phyloP scores from a whole-genome alignment of 2,113 vertebrate genomes.

The Colaptes auratus region DNA sequence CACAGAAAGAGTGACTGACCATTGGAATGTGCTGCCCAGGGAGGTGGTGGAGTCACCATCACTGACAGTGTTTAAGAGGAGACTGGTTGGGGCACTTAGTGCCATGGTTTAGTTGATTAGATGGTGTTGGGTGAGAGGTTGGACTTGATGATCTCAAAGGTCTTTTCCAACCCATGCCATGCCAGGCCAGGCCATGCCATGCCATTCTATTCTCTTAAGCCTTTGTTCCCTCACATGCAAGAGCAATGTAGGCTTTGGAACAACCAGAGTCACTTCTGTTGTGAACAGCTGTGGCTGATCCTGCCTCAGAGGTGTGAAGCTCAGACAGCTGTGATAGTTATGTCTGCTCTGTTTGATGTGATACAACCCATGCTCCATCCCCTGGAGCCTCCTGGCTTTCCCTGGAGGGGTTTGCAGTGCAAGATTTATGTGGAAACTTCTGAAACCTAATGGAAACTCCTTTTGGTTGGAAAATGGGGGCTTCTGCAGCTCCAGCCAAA shows the following conservation, averaged over 20 bases:
- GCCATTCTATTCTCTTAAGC: background rate
- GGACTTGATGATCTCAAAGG: too few species aligned
- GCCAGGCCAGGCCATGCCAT: too few species aligned
- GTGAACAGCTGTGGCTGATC: background rate
- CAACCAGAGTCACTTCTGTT: rapidly evolving
- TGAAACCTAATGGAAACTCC: background rate
- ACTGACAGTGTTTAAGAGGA: too few species aligned
- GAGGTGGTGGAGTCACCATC: too few species aligned
- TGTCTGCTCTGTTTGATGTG: background rate
- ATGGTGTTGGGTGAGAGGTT: too few species aligned
- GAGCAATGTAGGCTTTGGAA: background rate
- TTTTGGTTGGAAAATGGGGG: background rate
- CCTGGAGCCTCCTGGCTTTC: background rate
- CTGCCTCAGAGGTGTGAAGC: constrained; percentile 5
- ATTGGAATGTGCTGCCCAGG: too few species aligned
- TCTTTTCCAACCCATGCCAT: too few species aligned
- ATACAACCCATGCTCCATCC: background rate
- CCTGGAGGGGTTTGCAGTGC: background rate
- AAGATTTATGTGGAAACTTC: constrained; percentile 30
- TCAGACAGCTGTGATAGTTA: background rate
- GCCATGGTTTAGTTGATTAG: too few species aligned
- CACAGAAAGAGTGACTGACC: too few species aligned
- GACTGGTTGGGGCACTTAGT: too few species aligned
- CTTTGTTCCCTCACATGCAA: background rate
- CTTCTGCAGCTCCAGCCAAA: background rate